Evolutionary conservation across 2,113 vertebrate species (phyloP).

Genomic region (Nothoprocta perdicaria): DNA sequence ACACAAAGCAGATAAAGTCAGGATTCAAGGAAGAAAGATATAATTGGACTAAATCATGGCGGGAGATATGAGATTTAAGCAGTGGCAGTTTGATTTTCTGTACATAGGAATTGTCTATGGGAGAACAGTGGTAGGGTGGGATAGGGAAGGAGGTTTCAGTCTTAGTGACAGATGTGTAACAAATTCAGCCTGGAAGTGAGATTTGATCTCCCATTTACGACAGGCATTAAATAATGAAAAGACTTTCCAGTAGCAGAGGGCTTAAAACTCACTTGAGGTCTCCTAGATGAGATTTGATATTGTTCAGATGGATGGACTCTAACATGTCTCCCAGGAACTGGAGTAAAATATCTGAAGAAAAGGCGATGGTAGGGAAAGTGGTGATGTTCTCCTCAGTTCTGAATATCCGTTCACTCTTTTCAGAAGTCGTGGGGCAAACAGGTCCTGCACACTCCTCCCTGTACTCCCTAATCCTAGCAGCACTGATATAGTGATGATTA

Average conservation of each 20-base stretch:
- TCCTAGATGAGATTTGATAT: background rate
- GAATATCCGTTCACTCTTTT: background rate
- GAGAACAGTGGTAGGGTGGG: background rate
- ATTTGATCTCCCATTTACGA: background rate
- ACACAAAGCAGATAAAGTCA: background rate
- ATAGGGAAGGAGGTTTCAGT: background rate
- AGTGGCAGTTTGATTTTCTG: background rate
- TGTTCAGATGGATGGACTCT: background rate
- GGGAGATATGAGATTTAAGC: conserved; percentile 13
- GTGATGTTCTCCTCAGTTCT: background rate
- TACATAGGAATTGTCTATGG: background rate
- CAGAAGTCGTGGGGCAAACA: background rate
- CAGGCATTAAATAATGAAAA: background rate
- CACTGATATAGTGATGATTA: background rate
- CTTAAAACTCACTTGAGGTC: background rate
- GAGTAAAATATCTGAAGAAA: background rate
- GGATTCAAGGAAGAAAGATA: conserved; percentile 1
- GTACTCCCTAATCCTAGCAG: background rate
- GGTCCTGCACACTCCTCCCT: background rate
- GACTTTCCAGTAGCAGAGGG: background rate
- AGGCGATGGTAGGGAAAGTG: background rate
- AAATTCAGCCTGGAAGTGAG: background rate
- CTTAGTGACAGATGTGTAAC: background rate
- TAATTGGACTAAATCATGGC: conserved; percentile 22
- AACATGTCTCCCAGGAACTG: background rate